Conservation (phyloP, 2,888 invertebrate species). For the Diplolepis rosae region DNA sequence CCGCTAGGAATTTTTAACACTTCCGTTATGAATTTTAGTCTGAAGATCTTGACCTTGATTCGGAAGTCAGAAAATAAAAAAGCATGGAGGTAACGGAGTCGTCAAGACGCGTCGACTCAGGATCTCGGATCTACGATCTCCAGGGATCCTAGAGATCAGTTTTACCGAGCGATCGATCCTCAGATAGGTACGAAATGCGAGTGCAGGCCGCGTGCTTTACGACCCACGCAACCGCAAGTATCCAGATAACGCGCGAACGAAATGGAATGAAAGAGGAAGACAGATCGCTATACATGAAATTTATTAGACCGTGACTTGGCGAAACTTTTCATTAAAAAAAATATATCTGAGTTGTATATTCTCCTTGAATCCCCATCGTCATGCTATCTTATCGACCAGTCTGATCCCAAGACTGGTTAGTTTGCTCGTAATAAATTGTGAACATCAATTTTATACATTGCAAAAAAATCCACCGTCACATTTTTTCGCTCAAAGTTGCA, state of each 20-base stretch:
- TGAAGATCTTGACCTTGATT: not conserved
- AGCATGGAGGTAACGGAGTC: slow-evolving; percentile 26
- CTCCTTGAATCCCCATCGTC: not conserved
- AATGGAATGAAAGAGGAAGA: slow-evolving; percentile 28
- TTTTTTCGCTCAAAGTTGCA: no score
- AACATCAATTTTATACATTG: not conserved
- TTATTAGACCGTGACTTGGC: slow-evolving; percentile 41
- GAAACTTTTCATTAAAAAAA: slow-evolving; percentile 21
- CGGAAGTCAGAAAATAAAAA: slow-evolving; percentile 28
- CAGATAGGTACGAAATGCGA: slow-evolving; percentile 44
- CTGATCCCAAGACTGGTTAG: not conserved
- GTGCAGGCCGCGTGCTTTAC: slow-evolving; percentile 46
- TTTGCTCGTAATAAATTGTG: not conserved
- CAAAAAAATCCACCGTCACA: no score
- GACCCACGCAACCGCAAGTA: slow-evolving; percentile 43
- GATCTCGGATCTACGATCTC: slow-evolving; percentile 35
- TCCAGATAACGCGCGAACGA: slow-evolving; percentile 39
- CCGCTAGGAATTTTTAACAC: no score
- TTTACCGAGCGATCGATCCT: slow-evolving; percentile 46
- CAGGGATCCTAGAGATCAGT: slow-evolving; percentile 37
- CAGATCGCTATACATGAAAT: slow-evolving; percentile 36
- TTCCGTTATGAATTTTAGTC: no score
- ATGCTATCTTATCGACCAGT: not conserved
- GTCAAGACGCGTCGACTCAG: slow-evolving; percentile 5
- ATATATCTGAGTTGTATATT: not conserved